Conservation (phyloP, 2,113 vertebrate species). For the Dinomys branickii region DNA sequence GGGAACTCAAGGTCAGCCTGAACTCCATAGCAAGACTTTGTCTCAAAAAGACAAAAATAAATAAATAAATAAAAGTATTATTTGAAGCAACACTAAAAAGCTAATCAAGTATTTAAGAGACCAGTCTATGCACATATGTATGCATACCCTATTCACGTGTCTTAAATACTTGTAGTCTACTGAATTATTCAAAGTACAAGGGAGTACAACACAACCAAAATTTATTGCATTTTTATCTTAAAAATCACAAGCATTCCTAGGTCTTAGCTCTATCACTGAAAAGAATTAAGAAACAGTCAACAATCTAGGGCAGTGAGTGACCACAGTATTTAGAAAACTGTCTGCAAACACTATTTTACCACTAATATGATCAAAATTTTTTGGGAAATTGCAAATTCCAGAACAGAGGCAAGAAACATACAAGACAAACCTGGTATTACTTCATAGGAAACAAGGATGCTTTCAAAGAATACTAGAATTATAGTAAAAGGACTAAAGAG, state of each 20-base stretch:
- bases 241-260: neutral
- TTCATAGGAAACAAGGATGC: neutral
- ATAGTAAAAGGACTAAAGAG: neutral
- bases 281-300: constrained; percentile 23
- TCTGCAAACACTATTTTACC: constrained; percentile 18
- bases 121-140: neutral
- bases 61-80: neutral
- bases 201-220: neutral
- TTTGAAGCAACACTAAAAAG: constrained; percentile 27
- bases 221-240: neutral
- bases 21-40: too few species aligned
- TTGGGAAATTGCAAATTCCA: neutral
- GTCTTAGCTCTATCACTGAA: constrained; percentile 1
- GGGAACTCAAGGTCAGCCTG: too few species aligned
- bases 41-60: too few species aligned
- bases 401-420: neutral
- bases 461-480: neutral
- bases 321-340: neutral
- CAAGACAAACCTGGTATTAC: neutral
- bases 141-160: neutral
- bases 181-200: constrained; percentile 25
- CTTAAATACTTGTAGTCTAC: neutral
- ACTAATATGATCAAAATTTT: neutral
- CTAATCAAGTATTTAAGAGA: neutral
- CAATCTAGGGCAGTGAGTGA: neutral